Evolutionary conservation across 2,888 invertebrate genomes (phyloP), one percentile per base, ranked within the genome.

Genomic region (Chrysolina oricalcia): DNA sequence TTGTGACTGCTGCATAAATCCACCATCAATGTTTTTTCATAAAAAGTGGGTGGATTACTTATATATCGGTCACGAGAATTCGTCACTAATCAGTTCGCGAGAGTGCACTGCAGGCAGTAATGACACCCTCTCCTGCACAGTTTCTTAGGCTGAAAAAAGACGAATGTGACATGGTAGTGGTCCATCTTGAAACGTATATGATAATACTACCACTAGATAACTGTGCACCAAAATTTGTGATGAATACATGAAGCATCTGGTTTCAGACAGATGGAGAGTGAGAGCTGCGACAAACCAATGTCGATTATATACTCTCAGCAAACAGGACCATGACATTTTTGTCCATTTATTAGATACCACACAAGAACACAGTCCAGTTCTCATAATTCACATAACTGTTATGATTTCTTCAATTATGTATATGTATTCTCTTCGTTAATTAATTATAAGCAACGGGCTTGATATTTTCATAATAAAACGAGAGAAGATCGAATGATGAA

Each of bases 401-500:
- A 59, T 15, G 27, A 59, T 23, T 59, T 59, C 23, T 59, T 23
- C 56, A 21, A 56, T 11, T 27, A 27, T 27, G 15, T 27, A 27
- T n/a, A 15, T 59, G 59, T 4, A 35, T 59, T 35, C 35, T n/a
- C 23, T 35, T 27, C 35, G 59, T 27, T 9, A 27, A 27, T 59
- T 23, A 59, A 59, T 59, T 59, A 59, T 21, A 11, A 21, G 23
- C 59, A 27, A 27, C 59, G 35, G 35, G 27, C 27, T 6, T 59
- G 11, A 59, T 27, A 59, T 59, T 15, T 59, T 27, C 59, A 59
- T 59, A 27, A 27, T 59, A 15, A 59, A 59, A 9, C 35, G 64
- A 73, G 67, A 73, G 63, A 56, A 72, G 56, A 67, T 63, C 69
- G 40, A 65, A 48, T 50, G 65, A 65, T 59, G 59, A 27, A 73